Percentiles rank a stretch among this genome's conserved stretches.
These are phyloP conservation scores for Gallinago solitaria DNA, from an alignment of 2,797 vertebrate species.

Conservation along the genomic window DNA sequence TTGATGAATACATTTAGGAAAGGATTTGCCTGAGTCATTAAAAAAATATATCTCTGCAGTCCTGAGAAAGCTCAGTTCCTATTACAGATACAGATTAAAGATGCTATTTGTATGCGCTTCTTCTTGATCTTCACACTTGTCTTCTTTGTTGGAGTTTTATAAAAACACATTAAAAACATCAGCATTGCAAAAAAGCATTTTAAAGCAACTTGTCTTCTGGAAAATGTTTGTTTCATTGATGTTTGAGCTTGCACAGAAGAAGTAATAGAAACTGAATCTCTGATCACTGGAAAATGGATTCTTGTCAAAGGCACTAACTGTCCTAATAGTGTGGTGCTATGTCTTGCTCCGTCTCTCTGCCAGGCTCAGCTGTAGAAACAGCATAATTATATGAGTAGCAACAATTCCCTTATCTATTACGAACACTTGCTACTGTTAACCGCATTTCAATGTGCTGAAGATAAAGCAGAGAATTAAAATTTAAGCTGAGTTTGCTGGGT, in stretches of 20 bases:
- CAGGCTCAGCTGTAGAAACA: conserved; percentile 65
- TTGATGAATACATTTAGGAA: not conserved
- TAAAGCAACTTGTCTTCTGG: conserved; percentile 2
- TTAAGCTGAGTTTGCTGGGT: not conserved
- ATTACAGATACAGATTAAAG: conserved; percentile 33
- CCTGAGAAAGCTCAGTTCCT: conserved; percentile 5
- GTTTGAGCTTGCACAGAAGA: conserved; percentile 51
- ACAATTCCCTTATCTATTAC: conserved; percentile 82
- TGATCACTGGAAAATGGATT: conserved; percentile 57
- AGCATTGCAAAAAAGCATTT: not conserved
- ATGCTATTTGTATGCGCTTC: conserved; percentile 28
- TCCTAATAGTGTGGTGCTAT: conserved; percentile 57
- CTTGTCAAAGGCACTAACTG: conserved; percentile 55
- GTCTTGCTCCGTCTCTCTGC: conserved; percentile 59
- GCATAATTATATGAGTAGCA: conserved; percentile 76
- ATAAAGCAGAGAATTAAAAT: conserved; percentile 68
- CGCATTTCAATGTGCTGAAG: conserved; percentile 70
- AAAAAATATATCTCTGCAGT: not conserved
- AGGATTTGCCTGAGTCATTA: conserved; percentile 7
- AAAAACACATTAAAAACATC: conserved; percentile 36
- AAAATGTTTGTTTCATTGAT: conserved; percentile 57
- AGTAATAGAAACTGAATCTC: conserved; percentile 40
- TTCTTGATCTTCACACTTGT: conserved; percentile 43
- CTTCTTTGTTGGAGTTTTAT: not conserved
- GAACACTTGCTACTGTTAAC: conserved; percentile 80